phyloP scores from a whole-genome alignment of 2,888 invertebrate species.

The Sesamia inferens region DNA sequence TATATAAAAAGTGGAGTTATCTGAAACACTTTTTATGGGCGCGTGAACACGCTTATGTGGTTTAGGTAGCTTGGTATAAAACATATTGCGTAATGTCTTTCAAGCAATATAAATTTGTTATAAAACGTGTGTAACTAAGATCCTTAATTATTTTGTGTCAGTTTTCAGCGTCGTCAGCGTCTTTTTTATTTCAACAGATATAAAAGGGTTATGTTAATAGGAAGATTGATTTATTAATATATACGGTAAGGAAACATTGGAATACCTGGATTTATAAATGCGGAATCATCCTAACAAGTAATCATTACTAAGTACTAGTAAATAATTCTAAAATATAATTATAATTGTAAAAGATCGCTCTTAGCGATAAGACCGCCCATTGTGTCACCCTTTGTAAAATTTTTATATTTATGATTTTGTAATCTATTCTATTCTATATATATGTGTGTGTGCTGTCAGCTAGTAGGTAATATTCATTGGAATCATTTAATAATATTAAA shows the following conservation, averaged over 20 bases:
- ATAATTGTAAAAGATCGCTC: too few relatives aligned
- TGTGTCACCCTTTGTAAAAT: too few relatives aligned
- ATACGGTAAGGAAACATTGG: background rate
- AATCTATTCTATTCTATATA: too few relatives aligned
- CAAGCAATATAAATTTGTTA: background rate
- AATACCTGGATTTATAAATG: background rate
- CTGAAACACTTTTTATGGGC: slow-evolving; percentile 34
- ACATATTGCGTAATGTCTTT: slow-evolving; percentile 18
- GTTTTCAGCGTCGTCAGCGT: background rate
- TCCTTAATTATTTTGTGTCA: background rate
- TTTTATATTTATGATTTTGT: too few relatives aligned
- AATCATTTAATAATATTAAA: too few relatives aligned
- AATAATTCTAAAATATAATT: too few relatives aligned
- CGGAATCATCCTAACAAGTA: background rate
- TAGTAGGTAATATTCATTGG: too few relatives aligned
- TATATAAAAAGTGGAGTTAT: slow-evolving; percentile 52
- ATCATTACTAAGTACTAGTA: too few relatives aligned
- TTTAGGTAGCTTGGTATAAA: slow-evolving; percentile 26
- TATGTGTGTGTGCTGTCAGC: too few relatives aligned
- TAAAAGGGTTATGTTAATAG: background rate
- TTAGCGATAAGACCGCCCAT: too few relatives aligned
- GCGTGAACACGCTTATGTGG: slow-evolving; percentile 49
- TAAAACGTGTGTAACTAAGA: background rate
- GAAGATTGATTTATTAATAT: background rate
- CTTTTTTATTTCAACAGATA: background rate